Evolutionary conservation across 2,888 invertebrate genomes (phyloP).

Genomic region (Platypus cylindrus): DNA sequence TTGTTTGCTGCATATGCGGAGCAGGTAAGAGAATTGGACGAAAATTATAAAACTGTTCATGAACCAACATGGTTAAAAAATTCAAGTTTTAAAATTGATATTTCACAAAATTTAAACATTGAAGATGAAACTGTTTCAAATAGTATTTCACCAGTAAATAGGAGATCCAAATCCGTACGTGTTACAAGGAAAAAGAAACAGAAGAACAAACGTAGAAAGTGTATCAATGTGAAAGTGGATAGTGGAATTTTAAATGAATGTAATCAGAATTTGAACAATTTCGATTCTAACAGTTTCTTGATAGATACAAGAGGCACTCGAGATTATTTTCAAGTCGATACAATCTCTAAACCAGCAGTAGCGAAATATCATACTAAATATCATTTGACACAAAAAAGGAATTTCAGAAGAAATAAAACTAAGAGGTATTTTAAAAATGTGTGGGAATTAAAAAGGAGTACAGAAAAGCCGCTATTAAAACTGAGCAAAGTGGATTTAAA

Average conservation of each 20-base stretch:
- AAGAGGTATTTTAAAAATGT: constrained; percentile 4
- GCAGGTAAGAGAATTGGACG: constrained; percentile 17
- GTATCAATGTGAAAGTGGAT: too few relatives aligned
- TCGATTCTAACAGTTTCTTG: constrained; percentile 17
- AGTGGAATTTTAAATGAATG: constrained; percentile 15
- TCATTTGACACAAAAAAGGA: constrained; percentile 18
- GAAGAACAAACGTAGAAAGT: constrained; percentile 19
- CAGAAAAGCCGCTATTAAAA: constrained; percentile 19
- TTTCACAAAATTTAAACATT: constrained; percentile 3
- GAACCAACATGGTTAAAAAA: constrained; percentile 29
- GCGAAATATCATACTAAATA: constrained; percentile 39
- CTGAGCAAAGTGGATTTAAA: constrained; percentile 23
- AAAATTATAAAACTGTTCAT: constrained; percentile 8
- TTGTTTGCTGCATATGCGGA: constrained; percentile 37
- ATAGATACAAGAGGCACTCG: constrained; percentile 33
- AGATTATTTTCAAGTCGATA: constrained; percentile 46
- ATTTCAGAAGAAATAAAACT: too few relatives aligned
- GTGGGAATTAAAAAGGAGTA: constrained; percentile 12
- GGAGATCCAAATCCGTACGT: constrained; percentile 24
- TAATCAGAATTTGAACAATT: constrained; percentile 10
- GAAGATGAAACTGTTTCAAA: constrained; percentile 4
- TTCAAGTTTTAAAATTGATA: constrained; percentile 35
- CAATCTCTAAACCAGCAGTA: constrained; percentile 49
- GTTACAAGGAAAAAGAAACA: constrained; percentile 25
- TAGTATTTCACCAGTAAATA: constrained; percentile 9